A percentile compares a stretch with the other conserved stretches of the same genome.
phyloP scores from a whole-genome alignment of 2,113 vertebrate species.

The Prietella phreatophila region DNA sequence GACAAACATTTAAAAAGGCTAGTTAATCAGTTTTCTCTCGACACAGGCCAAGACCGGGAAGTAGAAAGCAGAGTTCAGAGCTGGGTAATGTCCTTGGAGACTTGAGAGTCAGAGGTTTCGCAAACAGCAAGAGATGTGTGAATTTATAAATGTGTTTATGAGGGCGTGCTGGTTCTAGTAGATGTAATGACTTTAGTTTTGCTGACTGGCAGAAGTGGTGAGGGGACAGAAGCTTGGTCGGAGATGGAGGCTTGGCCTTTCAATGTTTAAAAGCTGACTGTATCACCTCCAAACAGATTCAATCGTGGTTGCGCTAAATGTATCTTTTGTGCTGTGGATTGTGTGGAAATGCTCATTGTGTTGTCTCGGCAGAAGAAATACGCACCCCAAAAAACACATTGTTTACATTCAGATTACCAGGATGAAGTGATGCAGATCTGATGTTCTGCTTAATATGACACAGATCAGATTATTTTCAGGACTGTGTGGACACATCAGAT shows the following conservation, averaged over 20 bases:
- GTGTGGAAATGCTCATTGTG: not conserved
- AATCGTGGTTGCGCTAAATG: no score
- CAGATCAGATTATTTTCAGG: not conserved
- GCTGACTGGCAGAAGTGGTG: not conserved
- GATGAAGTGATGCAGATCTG: not conserved
- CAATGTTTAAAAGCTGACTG: not conserved
- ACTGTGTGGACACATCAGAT: not conserved
- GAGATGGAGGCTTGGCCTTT: not conserved
- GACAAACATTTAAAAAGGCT: not conserved
- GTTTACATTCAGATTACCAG: not conserved
- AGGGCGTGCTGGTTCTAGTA: not conserved
- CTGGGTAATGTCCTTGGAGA: not conserved
- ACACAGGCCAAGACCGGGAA: not conserved
- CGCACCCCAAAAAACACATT: not conserved
- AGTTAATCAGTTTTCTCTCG: not conserved
- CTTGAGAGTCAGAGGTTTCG: not conserved
- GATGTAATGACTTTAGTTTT: not conserved
- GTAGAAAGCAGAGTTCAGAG: slow-evolving; percentile 9
- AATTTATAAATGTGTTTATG: not conserved
- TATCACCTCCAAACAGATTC: no score
- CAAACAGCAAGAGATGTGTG: not conserved
- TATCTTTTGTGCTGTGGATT: no score
- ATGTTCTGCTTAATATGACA: not conserved
- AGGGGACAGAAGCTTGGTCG: not conserved
- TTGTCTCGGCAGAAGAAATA: not conserved